phyloP scores from a whole-genome alignment of 2,888 invertebrate species.

The Apomyelois bistriatella region DNA sequence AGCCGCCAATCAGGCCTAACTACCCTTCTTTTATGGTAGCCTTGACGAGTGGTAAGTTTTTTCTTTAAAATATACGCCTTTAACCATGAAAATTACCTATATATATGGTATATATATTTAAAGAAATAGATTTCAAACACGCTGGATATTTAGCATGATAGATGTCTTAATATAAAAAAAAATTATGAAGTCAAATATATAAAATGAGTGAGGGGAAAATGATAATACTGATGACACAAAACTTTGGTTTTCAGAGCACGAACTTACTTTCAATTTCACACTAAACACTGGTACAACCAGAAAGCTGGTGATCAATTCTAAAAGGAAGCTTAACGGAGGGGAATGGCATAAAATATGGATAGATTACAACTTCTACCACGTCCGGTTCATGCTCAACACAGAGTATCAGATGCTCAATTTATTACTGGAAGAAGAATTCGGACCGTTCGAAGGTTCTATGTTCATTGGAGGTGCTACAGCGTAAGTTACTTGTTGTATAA shows the following conservation, averaged over 20 bases:
- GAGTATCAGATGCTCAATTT: slow-evolving; percentile 93
- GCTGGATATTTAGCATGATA: no score
- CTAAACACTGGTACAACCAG: slow-evolving; percentile 90
- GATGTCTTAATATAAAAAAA: no score
- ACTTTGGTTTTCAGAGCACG: slow-evolving; percentile 82
- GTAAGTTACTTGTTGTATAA: slow-evolving; percentile 77
- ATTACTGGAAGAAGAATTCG: slow-evolving; percentile 91
- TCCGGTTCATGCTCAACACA: slow-evolving; percentile 94
- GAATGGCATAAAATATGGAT: slow-evolving; percentile 98
- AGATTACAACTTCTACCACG: slow-evolving; percentile 96
- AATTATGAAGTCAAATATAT: no score
- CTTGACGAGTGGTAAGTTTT: slow-evolving; percentile 85
- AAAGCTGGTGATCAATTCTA: slow-evolving; percentile 90
- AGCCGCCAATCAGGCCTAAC: slow-evolving; percentile 92
- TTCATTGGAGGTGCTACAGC: slow-evolving; percentile 95
- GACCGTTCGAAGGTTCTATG: slow-evolving; percentile 95
- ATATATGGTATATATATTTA: not conserved
- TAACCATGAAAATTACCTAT: not conserved
- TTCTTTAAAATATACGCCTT: no score
- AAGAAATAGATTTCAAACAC: no score
- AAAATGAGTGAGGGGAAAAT: no score
- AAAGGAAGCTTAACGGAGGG: slow-evolving; percentile 91
- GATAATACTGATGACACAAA: no score
- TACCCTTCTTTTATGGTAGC: slow-evolving; percentile 96
- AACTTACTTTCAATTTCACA: slow-evolving; percentile 93